Conservation (phyloP, 2,797 vertebrate genomes). For the Podargus strigoides region DNA sequence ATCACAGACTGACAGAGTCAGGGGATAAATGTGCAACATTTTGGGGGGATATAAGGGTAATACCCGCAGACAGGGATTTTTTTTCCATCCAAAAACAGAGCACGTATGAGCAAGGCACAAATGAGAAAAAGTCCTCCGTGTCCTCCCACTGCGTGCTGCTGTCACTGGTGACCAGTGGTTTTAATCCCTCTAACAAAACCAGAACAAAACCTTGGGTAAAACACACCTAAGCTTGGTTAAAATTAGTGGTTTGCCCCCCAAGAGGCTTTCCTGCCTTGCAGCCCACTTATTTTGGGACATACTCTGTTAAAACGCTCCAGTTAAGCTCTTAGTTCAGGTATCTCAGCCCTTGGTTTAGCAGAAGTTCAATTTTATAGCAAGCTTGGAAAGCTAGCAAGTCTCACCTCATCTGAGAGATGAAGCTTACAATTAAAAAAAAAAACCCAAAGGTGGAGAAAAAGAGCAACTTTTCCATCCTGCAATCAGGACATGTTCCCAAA, state of each 20-base stretch:
- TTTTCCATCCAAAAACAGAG: neutral
- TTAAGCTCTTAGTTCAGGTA: neutral
- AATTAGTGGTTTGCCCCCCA: neutral
- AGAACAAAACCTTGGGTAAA: neutral
- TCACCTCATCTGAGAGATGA: neutral
- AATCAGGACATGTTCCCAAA: no score
- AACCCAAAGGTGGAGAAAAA: neutral
- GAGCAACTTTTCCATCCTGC: neutral
- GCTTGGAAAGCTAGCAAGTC: neutral
- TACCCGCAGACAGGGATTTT: neutral
- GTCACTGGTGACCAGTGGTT: neutral
- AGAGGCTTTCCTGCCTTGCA: neutral
- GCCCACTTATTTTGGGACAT: accelerated
- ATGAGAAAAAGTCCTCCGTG: accelerated
- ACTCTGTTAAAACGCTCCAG: neutral
- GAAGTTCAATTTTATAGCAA: neutral
- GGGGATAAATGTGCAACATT: neutral
- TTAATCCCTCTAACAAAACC: neutral
- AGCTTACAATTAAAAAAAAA: neutral
- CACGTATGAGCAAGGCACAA: neutral
- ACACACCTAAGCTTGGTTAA: neutral
- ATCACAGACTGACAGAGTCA: accelerated
- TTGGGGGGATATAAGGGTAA: neutral
- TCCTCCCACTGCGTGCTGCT: neutral
- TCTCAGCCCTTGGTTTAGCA: neutral